Percentiles rank a stretch among this genome's conserved stretches.
Conservation (phyloP, 2,888 invertebrate genomes). For the Molorchus minor region DNA sequence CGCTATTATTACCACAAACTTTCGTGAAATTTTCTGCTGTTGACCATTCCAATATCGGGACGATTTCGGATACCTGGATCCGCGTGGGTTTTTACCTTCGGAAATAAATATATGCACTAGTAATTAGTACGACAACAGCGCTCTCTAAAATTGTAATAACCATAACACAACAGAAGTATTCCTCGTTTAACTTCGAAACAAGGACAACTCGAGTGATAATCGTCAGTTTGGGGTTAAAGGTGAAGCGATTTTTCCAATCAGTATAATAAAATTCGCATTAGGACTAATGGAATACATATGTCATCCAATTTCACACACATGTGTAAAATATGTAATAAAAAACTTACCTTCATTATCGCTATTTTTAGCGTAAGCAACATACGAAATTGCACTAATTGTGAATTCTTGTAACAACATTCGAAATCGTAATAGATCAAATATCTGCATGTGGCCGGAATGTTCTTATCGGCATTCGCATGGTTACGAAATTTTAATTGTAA, state of each 20-base stretch:
- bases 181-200: slow-evolving; percentile 32
- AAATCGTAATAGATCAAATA: slow-evolving; percentile 2
- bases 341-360: slow-evolving; percentile 16
- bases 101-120: slow-evolving; percentile 9
- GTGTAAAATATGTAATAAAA: slow-evolving; percentile 12
- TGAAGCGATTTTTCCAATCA: slow-evolving; percentile 22
- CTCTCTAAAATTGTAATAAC: background rate
- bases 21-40: background rate
- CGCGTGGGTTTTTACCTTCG: slow-evolving; percentile 2
- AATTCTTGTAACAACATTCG: background rate
- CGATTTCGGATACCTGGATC: background rate
- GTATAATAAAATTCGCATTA: slow-evolving; percentile 28
- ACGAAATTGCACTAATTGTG: slow-evolving; percentile 7
- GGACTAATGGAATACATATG: slow-evolving; percentile 43
- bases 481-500: too few species aligned
- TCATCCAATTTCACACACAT: slow-evolving; percentile 27
- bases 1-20: background rate
- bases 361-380: background rate
- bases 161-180: slow-evolving; percentile 20
- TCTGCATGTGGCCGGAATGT: background rate
- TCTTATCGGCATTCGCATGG: background rate
- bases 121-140: background rate
- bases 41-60: background rate
- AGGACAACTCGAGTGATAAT: slow-evolving; percentile 32
- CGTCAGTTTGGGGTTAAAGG: slow-evolving; percentile 25